Evolutionary conservation across 2,888 invertebrate species (phyloP), one percentile per base, ranked within the genome.

Genomic region (Agapetus fuscipes): DNA sequence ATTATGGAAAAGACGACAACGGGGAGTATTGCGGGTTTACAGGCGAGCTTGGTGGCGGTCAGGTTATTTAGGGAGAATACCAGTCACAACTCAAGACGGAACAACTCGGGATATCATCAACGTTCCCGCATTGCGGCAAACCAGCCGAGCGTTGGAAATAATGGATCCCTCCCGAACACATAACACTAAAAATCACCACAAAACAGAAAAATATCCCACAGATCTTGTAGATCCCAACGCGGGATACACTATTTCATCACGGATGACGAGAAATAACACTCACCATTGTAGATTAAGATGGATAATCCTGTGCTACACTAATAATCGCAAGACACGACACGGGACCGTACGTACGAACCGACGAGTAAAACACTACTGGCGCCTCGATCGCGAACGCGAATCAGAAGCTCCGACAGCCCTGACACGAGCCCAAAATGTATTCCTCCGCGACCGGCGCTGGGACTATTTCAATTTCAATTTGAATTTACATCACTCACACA

Each of bases 271-370:
- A 65, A 68, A 64, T 59, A 64, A 58, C 70, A 70, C 70, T 69
- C 69, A 70, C 70, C 70, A 70, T 70, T 57, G 66, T 67, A 64
- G 70, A 70, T 70, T 69, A 69, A 68, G 64, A 67, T 66, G 69
- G 70, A 70, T 70, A 68, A 67, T 64, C 68, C 63, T 66, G 66
- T 66, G 68, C 69, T 69, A 70, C 69, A 69, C 69, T 69, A 70
- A 69, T 66, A 67, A 67, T 69, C 69, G 67, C 68, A 67, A 67
- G 64, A 64, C 63, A 64, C 62, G 68, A 64, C 70, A 67, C 67
- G 61, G 66, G 66, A 66, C 70, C 43, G 66, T 66, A 66, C 66
- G 54, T 65, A 64, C 68, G 58, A 60, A 64, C 61, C 69, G 68
- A 68, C 66, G 67, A 62, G 64, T 65, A 58, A 63, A 65, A 63